Base-by-base conservation (phyloP, 2,888 invertebrate genomes). In the Epistrophella euchroma region DNA sequence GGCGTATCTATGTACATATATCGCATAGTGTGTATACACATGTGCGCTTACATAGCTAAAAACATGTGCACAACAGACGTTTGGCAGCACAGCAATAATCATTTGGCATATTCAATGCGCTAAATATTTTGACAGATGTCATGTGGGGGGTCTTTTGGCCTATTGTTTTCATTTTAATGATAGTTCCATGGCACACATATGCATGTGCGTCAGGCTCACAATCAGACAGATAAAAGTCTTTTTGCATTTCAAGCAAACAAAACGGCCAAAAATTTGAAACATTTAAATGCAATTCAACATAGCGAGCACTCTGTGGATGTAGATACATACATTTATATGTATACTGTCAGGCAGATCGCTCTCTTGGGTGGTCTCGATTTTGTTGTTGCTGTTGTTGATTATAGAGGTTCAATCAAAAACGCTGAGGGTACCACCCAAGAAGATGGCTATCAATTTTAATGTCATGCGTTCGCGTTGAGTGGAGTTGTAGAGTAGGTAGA, bases 351-450 rank as follows among this genome's bases (percentile, higher is more conserved):
- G 35, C 45, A 35, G 66, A 47, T 66, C 13, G 15, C 25, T 68
- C 72, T 45, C 43, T 45, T 81, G 85, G 85, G 85, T 85, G 85
- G 85, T 76, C 85, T 32, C 70, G 28, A 22, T 35, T 28, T 75
- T 75, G 56, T 56, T 40, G 64, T 64, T 79, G 52, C 52, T 52
- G 66, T 73, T 81, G 76, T 81, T 85, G 81, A 85, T 86, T 86
- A 86, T 77, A 77, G 66, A 47, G 85, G 85, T 82, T 82, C 85
- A 86, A 86, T 82, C 82, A 86, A 82, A 86, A 82, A 78, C 77
- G 77, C 82, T 86, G 86, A 82, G 73, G 81, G 82, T 70, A 82
- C 86, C 86, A 86, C 86, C 86, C 86, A 86, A 86, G 86, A 78
- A 77, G 86, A 77, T 78, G 82, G 74, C 77, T 78, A 86, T 82